Evolutionary conservation across 2,888 invertebrate species (phyloP).

Genomic region (Eristalinus sepulchralis): DNA sequence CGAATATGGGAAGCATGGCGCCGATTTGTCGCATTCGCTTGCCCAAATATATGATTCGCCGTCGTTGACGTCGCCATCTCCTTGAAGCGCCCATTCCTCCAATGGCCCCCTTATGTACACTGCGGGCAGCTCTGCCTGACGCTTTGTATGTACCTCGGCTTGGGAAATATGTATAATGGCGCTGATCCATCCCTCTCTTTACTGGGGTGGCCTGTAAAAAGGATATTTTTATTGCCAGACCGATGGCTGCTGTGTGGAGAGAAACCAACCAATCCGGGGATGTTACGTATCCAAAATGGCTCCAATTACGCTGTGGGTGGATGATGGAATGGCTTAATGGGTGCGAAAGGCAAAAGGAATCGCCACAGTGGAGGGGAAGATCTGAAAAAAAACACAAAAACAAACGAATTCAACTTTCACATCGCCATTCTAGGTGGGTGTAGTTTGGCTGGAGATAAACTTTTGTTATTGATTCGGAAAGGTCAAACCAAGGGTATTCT

Average conservation of each 20-base stretch:
- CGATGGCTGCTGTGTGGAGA: slow-evolving; percentile 63
- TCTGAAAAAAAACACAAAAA: neutral
- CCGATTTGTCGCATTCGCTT: slow-evolving; percentile 78
- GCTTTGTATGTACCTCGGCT: slow-evolving; percentile 21
- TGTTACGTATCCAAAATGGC: slow-evolving; percentile 70
- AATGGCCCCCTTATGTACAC: slow-evolving; percentile 35
- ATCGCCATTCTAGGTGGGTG: slow-evolving; percentile 24
- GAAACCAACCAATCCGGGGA: slow-evolving; percentile 69
- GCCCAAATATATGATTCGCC: slow-evolving; percentile 74
- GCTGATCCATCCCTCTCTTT: slow-evolving; percentile 32
- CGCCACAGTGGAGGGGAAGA: slow-evolving; percentile 12
- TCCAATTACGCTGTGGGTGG: slow-evolving; percentile 59
- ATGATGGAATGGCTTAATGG: slow-evolving; percentile 22
- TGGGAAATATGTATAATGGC: slow-evolving; percentile 1
- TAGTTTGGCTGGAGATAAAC: slow-evolving; percentile 5
- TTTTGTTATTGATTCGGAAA: slow-evolving; percentile 52
- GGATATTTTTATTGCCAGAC: slow-evolving; percentile 61
- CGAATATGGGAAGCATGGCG: slow-evolving; percentile 79
- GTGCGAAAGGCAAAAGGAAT: slow-evolving; percentile 37
- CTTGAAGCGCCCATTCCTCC: slow-evolving; percentile 38
- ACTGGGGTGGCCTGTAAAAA: slow-evolving; percentile 37
- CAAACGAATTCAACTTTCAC: neutral
- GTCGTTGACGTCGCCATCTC: slow-evolving; percentile 30
- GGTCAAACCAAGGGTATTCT: slow-evolving; percentile 62
- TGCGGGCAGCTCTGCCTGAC: slow-evolving; percentile 44